These are phyloP conservation scores for Epizoanthus fatuus DNA, from an alignment of 92 coral and sea anemone species.

Conservation along the genomic window DNA sequence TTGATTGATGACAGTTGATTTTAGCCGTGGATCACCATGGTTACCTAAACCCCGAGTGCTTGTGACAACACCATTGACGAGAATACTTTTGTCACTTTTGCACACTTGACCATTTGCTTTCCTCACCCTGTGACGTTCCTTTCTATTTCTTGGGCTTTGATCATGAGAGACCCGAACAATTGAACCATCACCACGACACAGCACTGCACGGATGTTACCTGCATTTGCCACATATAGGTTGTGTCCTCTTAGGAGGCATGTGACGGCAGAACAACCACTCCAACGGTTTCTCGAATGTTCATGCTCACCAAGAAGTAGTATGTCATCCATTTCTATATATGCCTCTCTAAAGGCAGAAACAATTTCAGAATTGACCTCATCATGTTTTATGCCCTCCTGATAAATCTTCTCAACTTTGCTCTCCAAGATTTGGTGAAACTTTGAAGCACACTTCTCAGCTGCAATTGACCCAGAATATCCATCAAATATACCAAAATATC, in stretches of 20 bases:
- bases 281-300: constrained; percentile 97
- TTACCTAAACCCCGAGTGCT: constrained; percentile 97
- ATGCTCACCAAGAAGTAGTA: constrained; percentile 80
- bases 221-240: constrained; percentile 93
- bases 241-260: constrained; percentile 85
- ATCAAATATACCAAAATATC: constrained; percentile 93
- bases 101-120: constrained; percentile 84
- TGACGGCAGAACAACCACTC: constrained; percentile 98
- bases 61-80: constrained; percentile 87
- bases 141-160: constrained; percentile 89
- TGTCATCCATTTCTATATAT: constrained; percentile 88
- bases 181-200: constrained; percentile 90
- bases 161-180: constrained; percentile 82
- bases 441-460: constrained; percentile 91
- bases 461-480: constrained; percentile 95
- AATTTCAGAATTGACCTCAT: constrained; percentile 67
- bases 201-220: constrained; percentile 87
- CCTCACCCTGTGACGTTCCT: constrained; percentile 79
- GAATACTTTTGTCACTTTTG: constrained; percentile 80
- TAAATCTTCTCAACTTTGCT: constrained; percentile 75
- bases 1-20: constrained; percentile 75
- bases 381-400: constrained; percentile 60
- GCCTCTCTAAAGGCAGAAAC: constrained; percentile 78
- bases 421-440: constrained; percentile 83
- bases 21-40: constrained; percentile 95